Evolutionary conservation across 2,113 vertebrate species (phyloP).

Genomic region (Mesocricetus auratus): DNA sequence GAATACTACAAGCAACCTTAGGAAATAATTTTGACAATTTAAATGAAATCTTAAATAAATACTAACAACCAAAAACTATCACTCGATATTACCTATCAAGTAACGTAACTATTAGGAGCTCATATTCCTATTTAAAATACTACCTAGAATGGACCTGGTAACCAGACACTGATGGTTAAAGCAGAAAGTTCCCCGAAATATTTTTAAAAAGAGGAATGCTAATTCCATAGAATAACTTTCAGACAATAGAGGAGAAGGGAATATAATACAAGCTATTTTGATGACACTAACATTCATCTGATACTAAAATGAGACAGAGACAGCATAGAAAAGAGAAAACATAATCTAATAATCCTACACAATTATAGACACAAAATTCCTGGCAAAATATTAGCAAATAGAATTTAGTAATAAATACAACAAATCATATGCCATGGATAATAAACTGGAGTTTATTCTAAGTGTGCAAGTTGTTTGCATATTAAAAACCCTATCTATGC

Average conservation of each 20-base stretch:
- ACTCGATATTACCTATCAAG: background rate
- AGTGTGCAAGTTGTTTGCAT: background rate
- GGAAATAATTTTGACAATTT: background rate
- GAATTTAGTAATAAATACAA: conserved; percentile 23
- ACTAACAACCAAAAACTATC: background rate
- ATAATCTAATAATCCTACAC: background rate
- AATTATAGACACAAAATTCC: conserved; percentile 25
- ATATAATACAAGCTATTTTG: background rate
- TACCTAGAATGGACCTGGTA: background rate
- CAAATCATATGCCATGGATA: background rate
- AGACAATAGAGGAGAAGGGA: background rate
- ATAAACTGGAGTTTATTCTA: background rate
- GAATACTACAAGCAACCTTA: background rate
- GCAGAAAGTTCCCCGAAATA: background rate
- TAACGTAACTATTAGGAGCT: background rate
- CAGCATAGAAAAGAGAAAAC: conserved; percentile 17
- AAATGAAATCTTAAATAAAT: background rate
- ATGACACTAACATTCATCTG: background rate
- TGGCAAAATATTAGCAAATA: conserved; percentile 41
- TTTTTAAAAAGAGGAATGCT: background rate
- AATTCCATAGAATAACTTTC: background rate
- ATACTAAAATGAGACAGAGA: conserved; percentile 44
- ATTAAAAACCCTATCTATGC: conserved; percentile 9
- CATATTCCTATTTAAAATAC: conserved; percentile 26
- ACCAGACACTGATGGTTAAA: background rate